Evolutionary conservation across 2,113 vertebrate species (phyloP).

Genomic region (Theristicus caerulescens): DNA sequence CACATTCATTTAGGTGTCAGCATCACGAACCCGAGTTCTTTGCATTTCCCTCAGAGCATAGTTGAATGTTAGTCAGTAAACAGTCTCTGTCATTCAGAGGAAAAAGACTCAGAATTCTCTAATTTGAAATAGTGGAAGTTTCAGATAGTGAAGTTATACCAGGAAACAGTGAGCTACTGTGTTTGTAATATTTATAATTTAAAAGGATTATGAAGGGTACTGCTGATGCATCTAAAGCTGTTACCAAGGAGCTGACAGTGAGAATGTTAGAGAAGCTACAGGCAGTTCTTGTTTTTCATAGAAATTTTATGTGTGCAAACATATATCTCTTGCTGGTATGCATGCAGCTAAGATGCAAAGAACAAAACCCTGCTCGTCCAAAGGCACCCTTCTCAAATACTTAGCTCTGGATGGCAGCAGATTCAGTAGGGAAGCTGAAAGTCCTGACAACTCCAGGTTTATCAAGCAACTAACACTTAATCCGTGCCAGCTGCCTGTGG

Average conservation of each 20-base stretch:
- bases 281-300: neutral
- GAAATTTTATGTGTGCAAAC: neutral
- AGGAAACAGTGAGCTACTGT: constrained; percentile 1
- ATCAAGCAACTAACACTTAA: constrained; percentile 31
- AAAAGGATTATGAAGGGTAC: neutral
- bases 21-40: neutral
- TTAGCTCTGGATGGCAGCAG: neutral
- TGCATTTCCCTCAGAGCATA: neutral
- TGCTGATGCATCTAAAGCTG: neutral
- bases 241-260: neutral
- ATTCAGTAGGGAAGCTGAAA: neutral
- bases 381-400: neutral
- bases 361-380: neutral
- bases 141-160: neutral
- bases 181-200: neutral
- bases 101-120: neutral
- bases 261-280: neutral
- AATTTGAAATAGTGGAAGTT: neutral
- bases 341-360: neutral
- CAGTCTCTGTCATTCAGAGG: neutral
- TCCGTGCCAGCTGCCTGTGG: constrained; percentile 39
- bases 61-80: neutral
- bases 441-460: constrained; percentile 23
- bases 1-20: neutral
- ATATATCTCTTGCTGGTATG: neutral